Evolutionary conservation across 2,113 vertebrate genomes (phyloP), one percentile per base, ranked within the genome.

Genomic region (Nicator chloris): DNA sequence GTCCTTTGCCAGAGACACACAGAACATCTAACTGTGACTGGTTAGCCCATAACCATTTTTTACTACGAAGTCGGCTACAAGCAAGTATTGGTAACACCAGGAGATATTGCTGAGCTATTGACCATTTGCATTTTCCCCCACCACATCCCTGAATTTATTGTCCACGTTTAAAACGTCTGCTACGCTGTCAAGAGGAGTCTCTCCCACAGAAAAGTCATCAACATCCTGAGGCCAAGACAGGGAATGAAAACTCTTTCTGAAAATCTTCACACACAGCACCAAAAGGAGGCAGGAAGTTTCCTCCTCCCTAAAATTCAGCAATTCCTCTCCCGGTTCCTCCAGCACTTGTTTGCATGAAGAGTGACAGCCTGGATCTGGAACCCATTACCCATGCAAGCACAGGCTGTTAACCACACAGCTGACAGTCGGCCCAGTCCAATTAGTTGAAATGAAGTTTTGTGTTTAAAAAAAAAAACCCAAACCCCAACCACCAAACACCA

Each of bases 391-490:
- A 54, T 64, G 63, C 73, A 93, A 89, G 81, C 66, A 75, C 42
- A 92, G 87, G 79, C 91, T 95, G 84, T 91, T 93, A 95, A 92
- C 91, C 93, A 95, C 91, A 93, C 53, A 72, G 91, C 75, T 80
- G 54, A 97, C 70, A 95, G 70, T 39, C 86, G 71, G 54, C 75
- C 87, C 56, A 47, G 54, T 66, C 82, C 44, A 63, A 89, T 91
- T 82, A 86, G 63, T 53, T 79, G 72, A 91, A 91, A 91, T 65
- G 53, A 91, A 92, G 63, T 53, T 93, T 31, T n/a, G 40, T 39
- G 19, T 66, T 40, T 8, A 42, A 37, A 27, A 56, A 37, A 30
- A 50, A 37, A 26, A 11, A 2, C 6, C 8, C 17, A 60, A 53
- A 50, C 10, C 15, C 8, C 5, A 77, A 30, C 3, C 22, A 27